Evolutionary conservation across 2,888 invertebrate species (phyloP).

Genomic region (Catocala sponsa): DNA sequence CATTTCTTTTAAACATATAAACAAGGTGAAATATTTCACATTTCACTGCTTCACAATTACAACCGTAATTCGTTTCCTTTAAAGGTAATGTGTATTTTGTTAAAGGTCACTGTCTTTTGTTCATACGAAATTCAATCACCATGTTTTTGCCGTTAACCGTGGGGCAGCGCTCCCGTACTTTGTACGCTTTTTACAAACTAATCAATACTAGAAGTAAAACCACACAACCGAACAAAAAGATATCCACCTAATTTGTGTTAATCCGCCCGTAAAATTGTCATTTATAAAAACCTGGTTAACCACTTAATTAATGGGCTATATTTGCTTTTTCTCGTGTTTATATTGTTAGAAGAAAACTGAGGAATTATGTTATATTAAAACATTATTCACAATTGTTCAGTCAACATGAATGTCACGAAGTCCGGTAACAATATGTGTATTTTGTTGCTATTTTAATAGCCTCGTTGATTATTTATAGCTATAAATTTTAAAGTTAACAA

Average conservation of each 20-base stretch:
- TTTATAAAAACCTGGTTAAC: constrained; percentile 65
- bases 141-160: constrained; percentile 31
- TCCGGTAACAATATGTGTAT: constrained; percentile 24
- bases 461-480: constrained; percentile 30
- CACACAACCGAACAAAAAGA: constrained; percentile 50
- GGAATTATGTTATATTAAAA: constrained; percentile 31
- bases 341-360: constrained; percentile 33
- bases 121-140: constrained; percentile 39
- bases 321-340: constrained; percentile 52
- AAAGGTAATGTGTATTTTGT: too few relatives aligned
- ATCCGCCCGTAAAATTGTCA: constrained; percentile 79
- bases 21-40: neutral
- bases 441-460: constrained; percentile 37
- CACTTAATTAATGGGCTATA: constrained; percentile 69
- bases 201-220: constrained; percentile 40
- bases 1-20: too few relatives aligned
- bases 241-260: constrained; percentile 68
- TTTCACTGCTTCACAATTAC: neutral
- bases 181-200: constrained; percentile 35
- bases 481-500: constrained; percentile 34
- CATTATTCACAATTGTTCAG: constrained; percentile 32
- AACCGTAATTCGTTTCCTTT: neutral
- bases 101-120: constrained; percentile 19
- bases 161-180: constrained; percentile 27
- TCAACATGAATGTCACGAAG: constrained; percentile 44